Base-by-base conservation (phyloP, 64 coral and sea anemone genomes). In the Orbicella faveolata region DNA sequence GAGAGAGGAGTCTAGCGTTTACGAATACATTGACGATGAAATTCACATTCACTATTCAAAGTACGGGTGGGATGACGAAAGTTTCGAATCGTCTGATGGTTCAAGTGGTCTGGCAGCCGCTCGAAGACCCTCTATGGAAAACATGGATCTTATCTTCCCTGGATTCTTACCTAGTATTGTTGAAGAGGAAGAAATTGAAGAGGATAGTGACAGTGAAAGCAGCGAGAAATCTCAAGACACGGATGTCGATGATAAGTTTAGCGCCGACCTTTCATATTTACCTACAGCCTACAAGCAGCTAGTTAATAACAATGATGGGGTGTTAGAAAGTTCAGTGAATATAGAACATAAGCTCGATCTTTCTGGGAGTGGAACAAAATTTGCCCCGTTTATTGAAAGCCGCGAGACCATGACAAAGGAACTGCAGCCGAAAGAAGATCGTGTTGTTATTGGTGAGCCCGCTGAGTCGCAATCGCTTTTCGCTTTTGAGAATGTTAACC, bases 111-210 rank as follows among this genome's bases (percentile, higher is more conserved):
- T 44, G 41, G 48, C 30, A 16, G 21, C 84, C 75, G 82, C 53
- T 75, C 80, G 95, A 25, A 93, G 95, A 75, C 91, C 72, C 14
- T 96, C 95, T 52, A 96, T 96, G 95, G 95, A 96, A 81, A 92
- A 96, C 77, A 96, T 96, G 95, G 89, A 83, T 81, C 76, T 96
- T 35, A 90, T 96, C 67, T 96, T 96, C 21, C 95, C 95, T 41
- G 95, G 95, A 23, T 67, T 88, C 87, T 90, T 96, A 72, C 83
- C 95, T 10, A 93, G 78, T 78, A 96, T 96, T 53, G 81, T 85
- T 44, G 95, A 95, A 83, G 93, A 95, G 69, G 90, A 88, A 25
- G 93, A 90, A 52, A 63, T 84, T 37, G 94, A 89, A 61, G 87
- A 88, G 30, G 94, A 83, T 61, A 77, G 19, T 63, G 72, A 78